Conservation (phyloP, 2,113 vertebrate genomes). For the Seriola quinqueradiata region DNA sequence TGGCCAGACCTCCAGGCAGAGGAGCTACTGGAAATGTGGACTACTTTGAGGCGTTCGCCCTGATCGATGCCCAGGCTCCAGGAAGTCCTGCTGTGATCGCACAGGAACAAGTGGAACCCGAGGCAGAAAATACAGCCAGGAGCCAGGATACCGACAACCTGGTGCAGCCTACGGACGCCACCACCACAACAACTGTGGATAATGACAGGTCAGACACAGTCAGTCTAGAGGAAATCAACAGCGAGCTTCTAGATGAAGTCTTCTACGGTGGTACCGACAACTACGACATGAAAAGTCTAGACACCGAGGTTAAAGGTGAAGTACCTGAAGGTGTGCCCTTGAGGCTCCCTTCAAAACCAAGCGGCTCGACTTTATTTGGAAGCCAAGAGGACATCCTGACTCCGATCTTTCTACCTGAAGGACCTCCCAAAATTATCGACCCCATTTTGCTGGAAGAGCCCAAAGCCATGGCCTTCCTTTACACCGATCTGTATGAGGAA, state of each 20-base stretch:
- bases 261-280: conserved; percentile 85
- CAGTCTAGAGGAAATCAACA: conserved; percentile 83
- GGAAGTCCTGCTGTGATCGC: conserved; percentile 46
- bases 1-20: conserved; percentile 48
- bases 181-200: conserved; percentile 33
- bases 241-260: conserved; percentile 88
- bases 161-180: not conserved
- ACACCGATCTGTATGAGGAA: conserved; percentile 92
- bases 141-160: conserved; percentile 45
- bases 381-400: conserved; percentile 88
- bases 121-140: conserved; percentile 35
- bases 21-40: conserved; percentile 81
- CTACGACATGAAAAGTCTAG: conserved; percentile 29
- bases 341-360: conserved; percentile 77
- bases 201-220: conserved; percentile 60
- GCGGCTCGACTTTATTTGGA: conserved; percentile 88
- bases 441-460: conserved; percentile 91
- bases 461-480: conserved; percentile 92
- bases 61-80: conserved; percentile 88
- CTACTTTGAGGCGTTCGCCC: conserved; percentile 93
- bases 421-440: conserved; percentile 87
- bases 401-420: conserved; percentile 88
- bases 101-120: conserved; percentile 49
- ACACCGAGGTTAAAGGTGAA: conserved; percentile 57
- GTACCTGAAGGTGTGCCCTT: conserved; percentile 8